These are phyloP conservation scores for Eriosoma lanigerum DNA, from an alignment of 1,140 invertebrate species.

Conservation along the genomic window DNA sequence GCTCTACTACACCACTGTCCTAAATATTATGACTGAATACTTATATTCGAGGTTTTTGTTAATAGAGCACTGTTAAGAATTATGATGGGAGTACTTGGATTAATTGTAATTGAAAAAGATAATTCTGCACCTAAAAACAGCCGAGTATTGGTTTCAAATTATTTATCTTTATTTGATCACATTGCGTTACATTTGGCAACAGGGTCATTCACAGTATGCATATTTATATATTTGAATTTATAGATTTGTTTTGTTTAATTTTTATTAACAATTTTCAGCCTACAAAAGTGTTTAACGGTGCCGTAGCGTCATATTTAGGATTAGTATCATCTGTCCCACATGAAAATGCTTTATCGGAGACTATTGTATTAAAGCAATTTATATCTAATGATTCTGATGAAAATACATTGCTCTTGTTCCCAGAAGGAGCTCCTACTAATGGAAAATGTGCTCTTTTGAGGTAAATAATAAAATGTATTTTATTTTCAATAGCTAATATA, in stretches of 20 bases:
- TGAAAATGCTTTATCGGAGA: background rate
- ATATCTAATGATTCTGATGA: background rate
- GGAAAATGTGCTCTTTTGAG: conserved; percentile 61
- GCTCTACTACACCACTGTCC: too few species aligned
- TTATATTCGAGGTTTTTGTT: background rate
- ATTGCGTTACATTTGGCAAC: conserved; percentile 61
- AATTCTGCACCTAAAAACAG: conserved; percentile 17
- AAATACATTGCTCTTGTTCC: conserved; percentile 60
- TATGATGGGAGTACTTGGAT: conserved; percentile 24
- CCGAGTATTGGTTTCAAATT: conserved; percentile 62
- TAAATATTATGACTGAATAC: background rate
- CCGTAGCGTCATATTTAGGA: conserved; percentile 31
- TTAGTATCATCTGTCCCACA: background rate
- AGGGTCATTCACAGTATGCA: conserved; percentile 60
- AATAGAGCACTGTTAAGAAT: conserved; percentile 6
- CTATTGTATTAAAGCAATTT: conserved; percentile 19
- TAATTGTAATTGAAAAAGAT: conserved; percentile 33
- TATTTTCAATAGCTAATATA: background rate
- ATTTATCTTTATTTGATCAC: conserved; percentile 63
- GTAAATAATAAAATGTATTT: conserved; percentile 54
- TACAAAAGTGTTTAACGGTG: background rate
- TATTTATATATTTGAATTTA: background rate
- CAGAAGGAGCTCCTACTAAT: conserved; percentile 62
- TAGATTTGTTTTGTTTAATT: background rate
- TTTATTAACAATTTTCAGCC: conserved; percentile 2